A percentile compares a stretch with the other conserved stretches of the same genome.
These are phyloP conservation scores for Xestia rhomboidea DNA, from an alignment of 2,888 invertebrate species.

Conservation along the genomic window DNA sequence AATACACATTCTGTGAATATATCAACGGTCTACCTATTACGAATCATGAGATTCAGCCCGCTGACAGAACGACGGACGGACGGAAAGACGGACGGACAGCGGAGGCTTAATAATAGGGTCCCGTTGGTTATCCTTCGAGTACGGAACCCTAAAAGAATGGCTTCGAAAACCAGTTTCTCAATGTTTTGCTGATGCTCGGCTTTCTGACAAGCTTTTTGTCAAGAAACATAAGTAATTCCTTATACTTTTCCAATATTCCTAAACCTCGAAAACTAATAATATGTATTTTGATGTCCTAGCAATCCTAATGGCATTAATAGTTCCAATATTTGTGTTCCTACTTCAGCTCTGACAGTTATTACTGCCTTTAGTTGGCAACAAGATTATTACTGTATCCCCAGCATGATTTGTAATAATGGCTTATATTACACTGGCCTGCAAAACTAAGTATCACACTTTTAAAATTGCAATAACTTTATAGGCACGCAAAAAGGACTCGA, in stretches of 20 bases:
- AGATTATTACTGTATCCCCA: slow-evolving; percentile 52
- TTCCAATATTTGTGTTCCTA: slow-evolving; percentile 56
- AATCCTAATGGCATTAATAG: slow-evolving; percentile 46
- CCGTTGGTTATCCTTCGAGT: no score
- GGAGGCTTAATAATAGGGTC: no score
- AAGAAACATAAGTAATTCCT: slow-evolving; percentile 6
- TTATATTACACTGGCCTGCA: no score
- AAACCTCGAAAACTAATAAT: slow-evolving; percentile 30
- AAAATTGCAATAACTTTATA: no score
- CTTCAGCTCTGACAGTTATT: slow-evolving; percentile 57
- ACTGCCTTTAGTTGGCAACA: slow-evolving; percentile 48
- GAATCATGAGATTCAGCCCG: no score
- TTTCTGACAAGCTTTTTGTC: neutral
- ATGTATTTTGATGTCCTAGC: slow-evolving; percentile 36
- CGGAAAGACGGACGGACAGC: no score
- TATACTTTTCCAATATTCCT: neutral
- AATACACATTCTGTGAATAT: no score
- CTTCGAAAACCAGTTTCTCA: neutral
- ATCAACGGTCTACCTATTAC: no score
- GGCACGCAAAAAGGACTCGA: no score
- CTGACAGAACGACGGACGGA: no score
- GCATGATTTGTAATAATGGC: slow-evolving; percentile 59
- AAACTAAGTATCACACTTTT: no score
- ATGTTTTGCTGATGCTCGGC: neutral
- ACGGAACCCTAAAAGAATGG: no score